Evolutionary conservation across 2,888 invertebrate species (phyloP), one percentile per base, ranked within the genome.

Genomic region (Callimorpha dominula): DNA sequence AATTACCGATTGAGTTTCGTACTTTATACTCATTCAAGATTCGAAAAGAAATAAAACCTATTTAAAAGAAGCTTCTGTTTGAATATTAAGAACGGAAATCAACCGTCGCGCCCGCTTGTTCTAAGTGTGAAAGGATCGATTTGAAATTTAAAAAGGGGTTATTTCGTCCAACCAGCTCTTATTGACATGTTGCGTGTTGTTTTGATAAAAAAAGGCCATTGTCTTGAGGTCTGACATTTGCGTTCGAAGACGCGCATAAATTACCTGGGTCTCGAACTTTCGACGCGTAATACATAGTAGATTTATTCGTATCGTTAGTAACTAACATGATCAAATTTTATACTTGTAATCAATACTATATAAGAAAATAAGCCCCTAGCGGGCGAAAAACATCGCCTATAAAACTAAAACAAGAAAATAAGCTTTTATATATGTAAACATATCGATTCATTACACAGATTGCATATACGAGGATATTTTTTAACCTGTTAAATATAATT

Each of bases 41-140:
- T 86, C 83, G 83, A 84, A 87, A 89, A 88, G 88, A 92, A 91
- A 91, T 89, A 91, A 91, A 90, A 86, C 86, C 85, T 89, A 88
- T 87, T 88, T 89, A 91, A 91, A 92, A 91, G 91, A 92, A 89
- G 91, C 89, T 91, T 90, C 91, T 90, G 91, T 94, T 93, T 92
- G 93, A 95, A 93, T 60, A 60, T 94, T 92, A 92, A 92, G 94
- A 95, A 92, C 95, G 95, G 95, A 95, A 95, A 95, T 94, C 93
- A 95, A 93, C 94, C 94, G 95, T 94, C 95, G 90, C 88, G 89
- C 86, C 85, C 89, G 90, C 91, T 94, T 93, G 94, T 94, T 91
- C 91, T 83, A 95, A 95, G 95, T 95, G 95, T 95, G 95, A 95
- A 94, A 92, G 93, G 93, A 95, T 95, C 93, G 95, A 95, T 95